Conservation (phyloP, 2,888 invertebrate species). For the Drepana falcataria region DNA sequence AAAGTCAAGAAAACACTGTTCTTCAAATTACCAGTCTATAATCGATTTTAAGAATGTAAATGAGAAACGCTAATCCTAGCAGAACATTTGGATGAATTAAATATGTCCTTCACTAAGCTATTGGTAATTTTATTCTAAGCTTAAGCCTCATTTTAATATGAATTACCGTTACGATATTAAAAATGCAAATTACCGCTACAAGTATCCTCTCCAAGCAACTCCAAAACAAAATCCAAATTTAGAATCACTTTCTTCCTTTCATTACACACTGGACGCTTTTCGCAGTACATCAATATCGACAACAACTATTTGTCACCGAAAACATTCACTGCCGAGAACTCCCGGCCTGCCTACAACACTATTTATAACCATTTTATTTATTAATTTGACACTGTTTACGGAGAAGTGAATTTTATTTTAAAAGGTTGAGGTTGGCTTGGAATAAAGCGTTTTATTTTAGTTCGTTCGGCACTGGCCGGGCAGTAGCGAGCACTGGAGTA, state of each 20-base stretch:
- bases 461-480: slow-evolving; percentile 54
- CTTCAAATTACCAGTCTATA: too few species aligned
- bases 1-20: too few species aligned
- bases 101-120: too few species aligned
- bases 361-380: slow-evolving; percentile 52
- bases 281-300: slow-evolving; percentile 9
- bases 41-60: too few species aligned
- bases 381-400: slow-evolving; percentile 14
- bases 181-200: background rate
- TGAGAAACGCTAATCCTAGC: too few species aligned
- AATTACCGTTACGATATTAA: too few species aligned
- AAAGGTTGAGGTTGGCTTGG: slow-evolving; percentile 21
- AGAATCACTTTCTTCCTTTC: slow-evolving; percentile 37
- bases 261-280: slow-evolving; percentile 19
- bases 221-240: background rate
- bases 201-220: background rate
- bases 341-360: slow-evolving; percentile 31
- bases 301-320: slow-evolving; percentile 52
- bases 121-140: too few species aligned
- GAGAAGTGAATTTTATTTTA: slow-evolving; percentile 9
- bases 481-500: slow-evolving; percentile 59
- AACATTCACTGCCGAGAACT: slow-evolving; percentile 16
- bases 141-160: too few species aligned
- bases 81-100: too few species aligned
- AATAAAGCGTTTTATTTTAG: slow-evolving; percentile 59